Evolutionary conservation across 2,797 vertebrate genomes (phyloP).

Genomic region (Sebastes reedi): DNA sequence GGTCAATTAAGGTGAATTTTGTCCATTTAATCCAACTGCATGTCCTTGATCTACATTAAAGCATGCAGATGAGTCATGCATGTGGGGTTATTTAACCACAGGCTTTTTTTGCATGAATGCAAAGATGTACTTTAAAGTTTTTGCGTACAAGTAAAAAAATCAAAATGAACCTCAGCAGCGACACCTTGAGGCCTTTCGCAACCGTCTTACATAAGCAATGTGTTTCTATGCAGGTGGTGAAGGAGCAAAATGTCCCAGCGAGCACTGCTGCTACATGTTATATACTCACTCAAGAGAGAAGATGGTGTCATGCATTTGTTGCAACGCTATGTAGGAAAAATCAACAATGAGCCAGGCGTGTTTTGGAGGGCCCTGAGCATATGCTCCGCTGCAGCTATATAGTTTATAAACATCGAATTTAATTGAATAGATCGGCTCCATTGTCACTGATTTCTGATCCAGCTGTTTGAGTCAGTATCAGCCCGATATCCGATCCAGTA

Average conservation of each 20-base stretch:
- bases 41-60: rapidly evolving
- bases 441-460: no score
- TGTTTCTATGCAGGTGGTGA: no score
- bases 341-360: constrained; percentile 46
- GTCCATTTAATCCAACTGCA: not conserved
- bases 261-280: not conserved
- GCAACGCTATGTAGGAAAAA: constrained; percentile 13
- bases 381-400: constrained; percentile 25
- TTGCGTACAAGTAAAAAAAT: not conserved
- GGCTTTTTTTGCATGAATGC: not conserved
- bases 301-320: not conserved
- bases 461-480: no score
- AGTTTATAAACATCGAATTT: no score
- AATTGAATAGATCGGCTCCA: no score
- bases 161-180: no score
- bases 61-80: not conserved
- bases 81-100: not conserved
- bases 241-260: constrained; percentile 15
- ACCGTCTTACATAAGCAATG: no score
- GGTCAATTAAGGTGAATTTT: not conserved
- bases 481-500: no score
- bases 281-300: not conserved
- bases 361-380: constrained; percentile 34
- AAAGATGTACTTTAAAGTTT: not conserved
- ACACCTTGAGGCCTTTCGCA: no score